Percentiles rank a stretch among this genome's conserved stretches.
phyloP scores from a whole-genome alignment of 2,888 invertebrate species.

The Gibbula magus region DNA sequence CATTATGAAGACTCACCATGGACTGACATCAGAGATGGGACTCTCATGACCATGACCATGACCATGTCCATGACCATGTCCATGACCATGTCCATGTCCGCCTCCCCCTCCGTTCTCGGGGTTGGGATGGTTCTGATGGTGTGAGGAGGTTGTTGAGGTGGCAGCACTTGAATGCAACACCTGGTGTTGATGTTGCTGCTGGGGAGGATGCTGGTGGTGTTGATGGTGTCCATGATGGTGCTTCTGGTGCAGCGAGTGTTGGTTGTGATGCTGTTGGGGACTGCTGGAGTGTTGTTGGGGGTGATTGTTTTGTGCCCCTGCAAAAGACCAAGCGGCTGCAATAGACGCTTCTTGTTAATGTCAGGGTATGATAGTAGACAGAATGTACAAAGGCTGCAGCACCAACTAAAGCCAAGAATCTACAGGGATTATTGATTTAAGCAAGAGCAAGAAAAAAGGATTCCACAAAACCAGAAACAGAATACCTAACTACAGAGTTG shows the following conservation, averaged over 20 bases:
- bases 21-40: slow-evolving; percentile 43
- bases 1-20: slow-evolving; percentile 36
- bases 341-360: too few species aligned
- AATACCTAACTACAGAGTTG: too few species aligned
- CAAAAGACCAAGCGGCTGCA: not conserved
- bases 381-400: too few species aligned
- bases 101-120: not conserved
- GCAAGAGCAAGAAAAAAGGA: too few species aligned
- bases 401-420: too few species aligned
- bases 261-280: slow-evolving; percentile 76
- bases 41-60: slow-evolving; percentile 37
- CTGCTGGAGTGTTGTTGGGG: slow-evolving; percentile 58
- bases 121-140: not conserved
- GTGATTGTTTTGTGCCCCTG: slow-evolving; percentile 68
- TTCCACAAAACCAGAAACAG: too few species aligned
- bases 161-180: not conserved
- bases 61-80: not conserved
- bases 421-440: too few species aligned
- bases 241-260: slow-evolving; percentile 31
- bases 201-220: slow-evolving; percentile 28
- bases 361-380: too few species aligned
- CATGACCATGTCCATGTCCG: not conserved
- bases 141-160: not conserved
- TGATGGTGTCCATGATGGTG: slow-evolving; percentile 35
- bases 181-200: slow-evolving; percentile 18